Percentiles rank a stretch among this genome's conserved stretches.
Conservation (phyloP, 2,888 invertebrate genomes). For the Automeris io region DNA sequence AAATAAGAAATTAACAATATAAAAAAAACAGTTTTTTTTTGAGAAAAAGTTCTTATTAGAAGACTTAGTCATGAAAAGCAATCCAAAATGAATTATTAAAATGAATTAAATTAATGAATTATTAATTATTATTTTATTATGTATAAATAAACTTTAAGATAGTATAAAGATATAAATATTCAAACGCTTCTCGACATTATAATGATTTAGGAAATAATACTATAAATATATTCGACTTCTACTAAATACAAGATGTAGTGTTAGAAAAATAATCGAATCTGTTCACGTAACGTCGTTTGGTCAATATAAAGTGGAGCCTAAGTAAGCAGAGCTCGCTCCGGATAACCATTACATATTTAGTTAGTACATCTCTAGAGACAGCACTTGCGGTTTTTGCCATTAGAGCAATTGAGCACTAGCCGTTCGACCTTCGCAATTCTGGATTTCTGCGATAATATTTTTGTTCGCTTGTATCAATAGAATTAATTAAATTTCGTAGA, state of each 20-base stretch:
- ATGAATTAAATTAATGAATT: too few species aligned
- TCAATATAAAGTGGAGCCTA: conserved; percentile 43
- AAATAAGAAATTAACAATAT: too few species aligned
- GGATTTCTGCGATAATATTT: conserved; percentile 26
- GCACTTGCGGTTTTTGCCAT: conserved; percentile 68
- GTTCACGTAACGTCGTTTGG: conserved; percentile 39
- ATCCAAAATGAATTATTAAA: too few species aligned
- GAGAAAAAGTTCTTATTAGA: too few species aligned
- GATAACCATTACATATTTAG: conserved; percentile 69
- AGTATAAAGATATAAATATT: too few species aligned
- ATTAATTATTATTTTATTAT: too few species aligned
- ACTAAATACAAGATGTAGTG: conserved; percentile 3
- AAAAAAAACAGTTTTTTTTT: too few species aligned
- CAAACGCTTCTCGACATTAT: too few species aligned
- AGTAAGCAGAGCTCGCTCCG: conserved; percentile 47
- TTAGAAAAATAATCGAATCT: conserved; percentile 15
- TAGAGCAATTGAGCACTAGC: conserved; percentile 63
- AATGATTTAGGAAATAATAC: too few species aligned
- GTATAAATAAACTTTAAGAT: too few species aligned
- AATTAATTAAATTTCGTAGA: conserved; percentile 21
- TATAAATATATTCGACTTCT: too few species aligned
- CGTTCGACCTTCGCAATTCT: conserved; percentile 25
- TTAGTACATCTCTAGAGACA: conserved; percentile 58
- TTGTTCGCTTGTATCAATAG: conserved; percentile 12
- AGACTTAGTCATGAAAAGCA: too few species aligned